phyloP scores from a whole-genome alignment of 2,888 invertebrate species.

The Corythucha ciliata region DNA sequence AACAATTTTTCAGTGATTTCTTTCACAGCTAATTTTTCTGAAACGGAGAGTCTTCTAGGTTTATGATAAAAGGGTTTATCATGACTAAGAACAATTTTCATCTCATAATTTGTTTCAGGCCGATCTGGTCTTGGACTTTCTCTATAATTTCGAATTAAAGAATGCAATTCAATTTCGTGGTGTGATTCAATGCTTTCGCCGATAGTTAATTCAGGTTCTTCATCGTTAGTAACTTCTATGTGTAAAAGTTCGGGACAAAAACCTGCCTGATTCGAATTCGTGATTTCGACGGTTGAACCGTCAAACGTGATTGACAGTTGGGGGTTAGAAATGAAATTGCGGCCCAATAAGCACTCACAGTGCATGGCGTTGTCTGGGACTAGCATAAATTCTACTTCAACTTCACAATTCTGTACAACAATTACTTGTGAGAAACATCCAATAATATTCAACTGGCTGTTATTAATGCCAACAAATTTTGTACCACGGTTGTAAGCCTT shows the following conservation, averaged over 20 bases:
- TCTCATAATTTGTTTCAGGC: constrained; percentile 9
- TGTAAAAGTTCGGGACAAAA: too few relatives aligned
- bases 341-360: not conserved
- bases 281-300: too few relatives aligned
- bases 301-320: too few relatives aligned
- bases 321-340: too few relatives aligned
- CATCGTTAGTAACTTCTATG: too few relatives aligned
- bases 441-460: not conserved
- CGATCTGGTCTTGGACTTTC: not conserved
- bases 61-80: constrained; percentile 14
- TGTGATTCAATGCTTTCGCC: not conserved
- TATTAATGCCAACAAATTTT: not conserved
- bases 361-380: not conserved
- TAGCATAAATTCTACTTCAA: not conserved
- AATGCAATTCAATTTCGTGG: not conserved
- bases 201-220: not conserved
- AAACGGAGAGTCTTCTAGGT: constrained; percentile 9
- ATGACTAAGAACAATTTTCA: constrained; percentile 6
- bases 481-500: not conserved
- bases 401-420: not conserved
- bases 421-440: not conserved
- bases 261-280: too few relatives aligned
- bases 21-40: constrained; percentile 1
- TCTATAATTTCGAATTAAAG: not conserved
- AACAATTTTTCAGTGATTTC: constrained; percentile 12